Evolutionary conservation across 2,113 vertebrate species (phyloP), one percentile per base, ranked within the genome.

Genomic region (Pholis gunnellus): DNA sequence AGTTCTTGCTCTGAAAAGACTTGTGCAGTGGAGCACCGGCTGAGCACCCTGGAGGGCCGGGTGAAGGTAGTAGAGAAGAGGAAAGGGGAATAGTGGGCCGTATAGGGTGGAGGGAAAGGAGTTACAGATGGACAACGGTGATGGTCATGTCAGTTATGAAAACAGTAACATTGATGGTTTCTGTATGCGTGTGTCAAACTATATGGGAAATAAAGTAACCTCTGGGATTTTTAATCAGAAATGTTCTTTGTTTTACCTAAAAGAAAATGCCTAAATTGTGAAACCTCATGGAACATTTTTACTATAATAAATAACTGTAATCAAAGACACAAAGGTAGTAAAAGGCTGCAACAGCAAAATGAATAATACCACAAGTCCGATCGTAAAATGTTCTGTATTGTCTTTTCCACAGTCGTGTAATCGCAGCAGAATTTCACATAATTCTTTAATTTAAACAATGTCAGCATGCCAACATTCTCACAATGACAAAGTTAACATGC

Each of bases 21-120:
- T 6, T 44, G 25, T 5, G 31, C 1, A 3, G 75, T 95, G 86
- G 94, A 95, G 50, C 20, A 52, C 57, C 92, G 94, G 5, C 76
- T 96, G 72, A 89, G 27, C 42, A 34, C 2, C 61, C 82, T 96
- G 85, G 95, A 96, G 76, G 84, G 80, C 29, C 87, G 88, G n/a
- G 38, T 96, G 79, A 92, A 84, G 78, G 90, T 70, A 0, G 87
- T 95, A 20, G 95, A 95, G 86, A 92, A 89, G 72, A 92, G 71
- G 72, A 93, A 86, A 85, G 88, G 72, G 52, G 88, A 84, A 1
- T 85, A 95, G 76, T 79, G 65, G 44, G 44, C 36, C 9, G 10
- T 29, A 36, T 22, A 63, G 42, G 36, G 27, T 34, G 72, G 18
- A 75, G 34, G 56, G 14, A 17, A n/a, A 29, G 40, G 27, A 31